A percentile compares a stretch with the other conserved stretches of the same genome.
Conservation (phyloP, 1,140 invertebrate species). For the Grapholita molesta region DNA sequence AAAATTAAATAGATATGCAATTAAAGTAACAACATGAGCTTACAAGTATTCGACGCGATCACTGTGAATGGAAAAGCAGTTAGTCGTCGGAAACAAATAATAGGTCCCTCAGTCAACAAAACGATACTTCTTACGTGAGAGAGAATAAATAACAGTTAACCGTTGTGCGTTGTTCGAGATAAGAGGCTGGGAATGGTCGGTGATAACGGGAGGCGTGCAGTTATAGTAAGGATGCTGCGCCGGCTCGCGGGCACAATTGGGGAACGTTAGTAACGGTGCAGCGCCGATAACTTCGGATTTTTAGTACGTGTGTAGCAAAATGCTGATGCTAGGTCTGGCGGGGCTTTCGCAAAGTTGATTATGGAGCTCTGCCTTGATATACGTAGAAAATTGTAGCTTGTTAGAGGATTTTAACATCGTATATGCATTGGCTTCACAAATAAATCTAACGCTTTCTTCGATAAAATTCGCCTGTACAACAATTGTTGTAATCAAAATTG, state of each 20-base stretch:
- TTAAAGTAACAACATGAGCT: background rate
- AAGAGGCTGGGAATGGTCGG: background rate
- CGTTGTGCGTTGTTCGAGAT: constrained; percentile 20
- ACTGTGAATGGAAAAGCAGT: background rate
- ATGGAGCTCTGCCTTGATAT: background rate
- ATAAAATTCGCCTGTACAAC: background rate
- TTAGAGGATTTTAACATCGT: no score
- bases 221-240: background rate
- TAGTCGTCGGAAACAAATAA: constrained; percentile 21
- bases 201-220: constrained; percentile 9
- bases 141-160: constrained; percentile 26
- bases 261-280: constrained; percentile 2
- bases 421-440: background rate
- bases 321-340: background rate
- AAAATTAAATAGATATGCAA: no score
- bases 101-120: constrained; percentile 15
- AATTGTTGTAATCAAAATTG: background rate
- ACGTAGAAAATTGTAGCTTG: no score
- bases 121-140: constrained; percentile 19
- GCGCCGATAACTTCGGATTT: background rate
- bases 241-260: constrained; percentile 5
- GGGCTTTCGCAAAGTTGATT: background rate
- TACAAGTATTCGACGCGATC: background rate
- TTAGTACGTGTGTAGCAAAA: constrained; percentile 1
- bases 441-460: background rate